Evolutionary conservation across 2,888 invertebrate genomes (phyloP).

Genomic region (Lepidocyrtinus sp.): DNA sequence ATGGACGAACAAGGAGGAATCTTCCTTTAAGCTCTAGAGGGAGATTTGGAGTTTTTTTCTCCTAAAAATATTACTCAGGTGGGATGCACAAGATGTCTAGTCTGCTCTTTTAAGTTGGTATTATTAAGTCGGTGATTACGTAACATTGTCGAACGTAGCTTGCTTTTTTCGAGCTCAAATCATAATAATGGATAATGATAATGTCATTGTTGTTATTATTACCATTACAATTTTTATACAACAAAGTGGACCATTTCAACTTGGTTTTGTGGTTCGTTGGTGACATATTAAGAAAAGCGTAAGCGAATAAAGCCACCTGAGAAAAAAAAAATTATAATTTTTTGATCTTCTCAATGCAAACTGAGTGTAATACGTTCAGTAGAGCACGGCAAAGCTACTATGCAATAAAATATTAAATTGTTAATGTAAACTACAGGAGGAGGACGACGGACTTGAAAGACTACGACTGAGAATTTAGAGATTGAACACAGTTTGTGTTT

Average conservation of each 20-base stretch:
- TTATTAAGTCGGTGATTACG: conserved; percentile 39
- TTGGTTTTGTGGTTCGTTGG: conserved; percentile 57
- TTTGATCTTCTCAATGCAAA: conserved; percentile 45
- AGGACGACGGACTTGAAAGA: conserved; percentile 12
- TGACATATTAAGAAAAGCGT: conserved; percentile 56
- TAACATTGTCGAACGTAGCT: conserved; percentile 53
- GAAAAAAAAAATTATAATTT: conserved; percentile 23
- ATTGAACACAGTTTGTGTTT: conserved; percentile 40
- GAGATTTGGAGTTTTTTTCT: neutral
- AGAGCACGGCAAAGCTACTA: conserved; percentile 42
- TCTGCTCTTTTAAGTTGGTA: neutral
- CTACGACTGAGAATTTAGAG: conserved; percentile 30
- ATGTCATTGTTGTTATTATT: conserved; percentile 58
- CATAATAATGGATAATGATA: conserved; percentile 54
- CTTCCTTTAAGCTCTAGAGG: conserved; percentile 25
- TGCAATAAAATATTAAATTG: conserved; percentile 19
- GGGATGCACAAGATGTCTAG: neutral
- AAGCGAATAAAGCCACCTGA: conserved; percentile 14
- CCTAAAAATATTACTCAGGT: too few relatives aligned
- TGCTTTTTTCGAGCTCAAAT: conserved; percentile 42
- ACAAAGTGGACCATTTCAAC: conserved; percentile 57
- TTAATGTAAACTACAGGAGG: neutral
- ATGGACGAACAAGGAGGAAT: conserved; percentile 32
- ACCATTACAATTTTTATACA: conserved; percentile 31
- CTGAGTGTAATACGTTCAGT: conserved; percentile 46